Evolutionary conservation across 2,888 invertebrate genomes (phyloP).

Genomic region (Halictus quadricinctus): DNA sequence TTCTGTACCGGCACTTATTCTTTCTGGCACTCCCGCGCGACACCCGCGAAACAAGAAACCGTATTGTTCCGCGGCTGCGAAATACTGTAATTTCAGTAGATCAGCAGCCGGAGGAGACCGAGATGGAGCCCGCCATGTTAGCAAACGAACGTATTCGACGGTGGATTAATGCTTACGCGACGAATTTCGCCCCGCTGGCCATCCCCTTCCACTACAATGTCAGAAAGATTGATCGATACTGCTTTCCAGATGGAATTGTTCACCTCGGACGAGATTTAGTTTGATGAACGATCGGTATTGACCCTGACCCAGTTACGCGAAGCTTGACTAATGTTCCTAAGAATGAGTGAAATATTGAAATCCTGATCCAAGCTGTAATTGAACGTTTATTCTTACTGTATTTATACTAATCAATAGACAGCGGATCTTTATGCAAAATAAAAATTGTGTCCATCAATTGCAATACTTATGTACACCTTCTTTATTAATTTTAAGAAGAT

Average conservation of each 20-base stretch:
- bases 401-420: too few species aligned
- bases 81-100: slow-evolving; percentile 75
- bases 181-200: not conserved
- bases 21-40: slow-evolving; percentile 70
- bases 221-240: not conserved
- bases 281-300: not conserved
- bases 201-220: too few species aligned
- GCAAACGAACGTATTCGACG: not conserved
- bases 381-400: too few species aligned
- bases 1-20: slow-evolving; percentile 73
- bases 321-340: not conserved
- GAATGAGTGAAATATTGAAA: not conserved
- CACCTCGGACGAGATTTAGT: not conserved
- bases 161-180: not conserved
- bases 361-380: too few species aligned
- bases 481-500: too few species aligned
- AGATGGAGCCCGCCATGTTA: not conserved
- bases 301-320: not conserved
- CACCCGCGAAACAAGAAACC: slow-evolving; percentile 76
- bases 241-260: not conserved
- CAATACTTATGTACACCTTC: too few species aligned
- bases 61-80: slow-evolving; percentile 71
- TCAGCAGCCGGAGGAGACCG: slow-evolving; percentile 42
- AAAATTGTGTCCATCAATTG: too few species aligned
- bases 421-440: too few species aligned